phyloP scores from a whole-genome alignment of 2,797 vertebrate species.

The Oreochromis mossambicus region DNA sequence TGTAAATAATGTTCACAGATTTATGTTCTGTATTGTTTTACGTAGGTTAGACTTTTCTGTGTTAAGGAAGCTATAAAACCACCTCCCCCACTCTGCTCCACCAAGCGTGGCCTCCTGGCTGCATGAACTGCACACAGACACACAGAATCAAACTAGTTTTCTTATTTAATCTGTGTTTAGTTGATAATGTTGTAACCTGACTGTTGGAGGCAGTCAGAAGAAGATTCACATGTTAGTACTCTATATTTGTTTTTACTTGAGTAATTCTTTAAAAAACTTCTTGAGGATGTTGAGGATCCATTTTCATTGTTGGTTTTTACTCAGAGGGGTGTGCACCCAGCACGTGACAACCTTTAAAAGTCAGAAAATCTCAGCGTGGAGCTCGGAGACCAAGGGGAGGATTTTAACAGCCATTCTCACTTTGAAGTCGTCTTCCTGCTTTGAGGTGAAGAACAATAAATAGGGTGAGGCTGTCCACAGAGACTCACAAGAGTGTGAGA shows the following conservation, averaged over 20 bases:
- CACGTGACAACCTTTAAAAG: neutral
- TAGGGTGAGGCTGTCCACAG: neutral
- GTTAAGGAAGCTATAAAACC: neutral
- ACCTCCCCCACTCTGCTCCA: neutral
- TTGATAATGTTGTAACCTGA: neutral
- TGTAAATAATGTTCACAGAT: accelerated
- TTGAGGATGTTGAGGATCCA: neutral
- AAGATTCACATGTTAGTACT: neutral
- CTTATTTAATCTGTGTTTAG: neutral
- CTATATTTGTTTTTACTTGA: neutral
- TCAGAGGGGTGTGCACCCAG: neutral
- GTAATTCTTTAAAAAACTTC: accelerated
- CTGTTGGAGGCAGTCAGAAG: neutral
- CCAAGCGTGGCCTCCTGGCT: neutral
- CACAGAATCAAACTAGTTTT: neutral
- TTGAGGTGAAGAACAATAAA: conserved; percentile 30
- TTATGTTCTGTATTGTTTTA: neutral
- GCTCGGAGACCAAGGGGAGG: neutral
- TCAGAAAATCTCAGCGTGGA: neutral
- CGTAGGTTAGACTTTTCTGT: neutral
- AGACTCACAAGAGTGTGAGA: neutral
- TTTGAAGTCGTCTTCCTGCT: conserved; percentile 53
- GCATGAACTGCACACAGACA: neutral
- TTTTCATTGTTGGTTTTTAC: neutral
- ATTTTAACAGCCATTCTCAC: neutral